Conservation (phyloP, 2,888 invertebrate species). For the Parascotia fuliginaria region DNA sequence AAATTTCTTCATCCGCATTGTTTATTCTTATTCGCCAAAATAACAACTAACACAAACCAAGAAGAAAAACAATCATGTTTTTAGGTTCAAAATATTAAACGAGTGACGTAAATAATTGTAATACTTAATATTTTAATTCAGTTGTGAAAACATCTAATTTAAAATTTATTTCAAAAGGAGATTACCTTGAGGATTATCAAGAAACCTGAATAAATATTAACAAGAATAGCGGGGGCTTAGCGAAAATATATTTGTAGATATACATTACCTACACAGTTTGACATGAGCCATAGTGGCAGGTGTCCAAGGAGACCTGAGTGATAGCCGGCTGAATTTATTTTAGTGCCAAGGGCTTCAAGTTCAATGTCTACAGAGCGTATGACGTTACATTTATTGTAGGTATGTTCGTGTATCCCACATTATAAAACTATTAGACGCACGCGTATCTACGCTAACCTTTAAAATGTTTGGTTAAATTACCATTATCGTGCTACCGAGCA, state of each 20-base stretch:
- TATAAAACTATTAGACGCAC: not conserved
- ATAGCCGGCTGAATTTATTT: slow-evolving; percentile 53
- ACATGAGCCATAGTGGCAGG: slow-evolving; percentile 49
- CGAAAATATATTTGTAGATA: slow-evolving; percentile 25
- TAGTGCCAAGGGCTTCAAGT: slow-evolving; percentile 57
- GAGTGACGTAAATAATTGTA: not conserved
- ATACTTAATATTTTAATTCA: not conserved
- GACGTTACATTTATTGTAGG: slow-evolving; percentile 8
- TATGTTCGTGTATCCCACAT: slow-evolving; percentile 20
- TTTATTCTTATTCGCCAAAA: no score
- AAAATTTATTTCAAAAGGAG: not conserved
- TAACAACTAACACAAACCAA: no score
- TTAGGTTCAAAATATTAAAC: no score
- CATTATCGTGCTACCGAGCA: no score
- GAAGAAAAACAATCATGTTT: no score
- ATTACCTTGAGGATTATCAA: slow-evolving; percentile 1
- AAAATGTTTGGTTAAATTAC: no score
- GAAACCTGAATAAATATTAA: slow-evolving; percentile 8
- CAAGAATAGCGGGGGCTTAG: not conserved
- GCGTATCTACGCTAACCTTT: no score
- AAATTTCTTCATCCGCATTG: no score
- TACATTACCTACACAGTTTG: slow-evolving; percentile 20
- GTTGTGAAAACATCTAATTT: not conserved
- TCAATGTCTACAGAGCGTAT: slow-evolving; percentile 43
- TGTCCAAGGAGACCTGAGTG: slow-evolving; percentile 60